These are phyloP conservation scores for Bombus turneri DNA, from an alignment of 1,140 invertebrate species.

Conservation along the genomic window DNA sequence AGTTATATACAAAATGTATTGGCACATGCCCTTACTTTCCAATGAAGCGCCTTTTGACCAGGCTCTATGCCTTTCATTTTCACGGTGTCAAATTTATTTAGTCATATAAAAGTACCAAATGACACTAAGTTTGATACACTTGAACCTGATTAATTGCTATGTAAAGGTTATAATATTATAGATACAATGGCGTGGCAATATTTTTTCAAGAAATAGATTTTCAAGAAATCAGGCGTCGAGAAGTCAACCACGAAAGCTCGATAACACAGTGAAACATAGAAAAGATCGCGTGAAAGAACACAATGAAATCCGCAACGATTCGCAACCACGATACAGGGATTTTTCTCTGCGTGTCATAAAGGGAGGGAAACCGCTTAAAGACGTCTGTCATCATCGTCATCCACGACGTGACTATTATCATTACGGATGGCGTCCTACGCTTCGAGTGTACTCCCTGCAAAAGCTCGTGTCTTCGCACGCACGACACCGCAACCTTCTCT, in stretches of 20 bases:
- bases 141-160: too few species aligned
- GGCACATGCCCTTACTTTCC: too few species aligned
- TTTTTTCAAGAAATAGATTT: too few species aligned
- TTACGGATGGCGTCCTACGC: not conserved
- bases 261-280: not conserved
- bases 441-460: not conserved
- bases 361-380: constrained; percentile 8
- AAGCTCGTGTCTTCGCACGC: not conserved
- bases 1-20: too few species aligned
- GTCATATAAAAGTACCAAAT: too few species aligned
- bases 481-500: not conserved
- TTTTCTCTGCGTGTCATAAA: not conserved
- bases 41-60: too few species aligned
- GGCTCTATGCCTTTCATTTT: too few species aligned
- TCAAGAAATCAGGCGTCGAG: not conserved
- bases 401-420: constrained; percentile 9
- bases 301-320: not conserved
- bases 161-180: too few species aligned
- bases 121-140: too few species aligned
- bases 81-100: too few species aligned
- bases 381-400: constrained; percentile 23
- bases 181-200: accelerated
- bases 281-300: not conserved
- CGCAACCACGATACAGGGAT: not conserved
- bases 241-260: not conserved